Base-by-base conservation (phyloP, 2,113 vertebrate genomes). In the Eubucco bourcierii region DNA sequence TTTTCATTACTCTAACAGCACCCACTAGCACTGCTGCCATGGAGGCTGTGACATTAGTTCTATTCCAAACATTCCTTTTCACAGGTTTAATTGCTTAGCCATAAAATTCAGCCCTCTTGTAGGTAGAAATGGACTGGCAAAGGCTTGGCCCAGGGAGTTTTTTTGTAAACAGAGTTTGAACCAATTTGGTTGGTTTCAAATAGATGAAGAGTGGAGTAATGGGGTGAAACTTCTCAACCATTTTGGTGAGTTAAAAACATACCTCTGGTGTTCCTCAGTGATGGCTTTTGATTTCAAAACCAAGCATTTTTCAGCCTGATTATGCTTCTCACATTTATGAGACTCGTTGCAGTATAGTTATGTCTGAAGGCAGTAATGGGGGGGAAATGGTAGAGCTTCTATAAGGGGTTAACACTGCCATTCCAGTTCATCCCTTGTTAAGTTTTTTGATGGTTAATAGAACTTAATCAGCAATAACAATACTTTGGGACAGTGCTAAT, bases 1-100 rank as follows among this genome's bases (percentile, higher is more conserved):
- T 95, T 94, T 95, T 90, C 90, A 90, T 90, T 94, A 94, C 44
- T 58, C 39, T 67, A 90, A 86, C 64, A 72, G 89, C 75, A 95
- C 60, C 58, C 86, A 87, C 87, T 41, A 93, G 86, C 71, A 73
- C 80, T 50, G 84, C 90, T 95, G 90, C 93, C 77, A n/a, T 46
- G 21, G 89, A 93, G 33, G 29, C 41, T 33, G 56, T 88, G 84
- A 33, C 79, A 53, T 80, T 72, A 78, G 63, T 94, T 77, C 84
- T 90, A 41, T 71, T 87, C 90, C 79, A 88, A 89, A 81, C n/a
- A 80, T 46, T 59, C 29, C 25, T 82, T 84, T 91, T 77, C 81
- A 79, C 82, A 88, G 80, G 63, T 92, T 91, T 87, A 77, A 91
- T 83, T 85, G 65, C 55, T 41, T 52, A 83, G 39, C 41, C n/a